Evolutionary conservation across 2,888 invertebrate species (phyloP), one percentile per base, ranked within the genome.

Genomic region (Adelognathus sp.): DNA sequence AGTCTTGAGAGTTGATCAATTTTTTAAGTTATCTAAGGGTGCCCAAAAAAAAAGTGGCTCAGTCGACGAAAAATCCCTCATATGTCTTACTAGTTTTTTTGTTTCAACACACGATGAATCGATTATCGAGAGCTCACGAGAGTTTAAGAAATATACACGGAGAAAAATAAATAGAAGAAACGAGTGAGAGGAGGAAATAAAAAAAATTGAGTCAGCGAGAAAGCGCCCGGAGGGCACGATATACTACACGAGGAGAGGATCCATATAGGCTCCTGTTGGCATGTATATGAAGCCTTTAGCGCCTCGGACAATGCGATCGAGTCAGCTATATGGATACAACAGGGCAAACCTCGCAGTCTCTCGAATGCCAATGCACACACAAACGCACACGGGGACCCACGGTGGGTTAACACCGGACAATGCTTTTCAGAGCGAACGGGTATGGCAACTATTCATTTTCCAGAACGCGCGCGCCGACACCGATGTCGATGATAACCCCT

Each of bases 221-320:
- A 69, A 76, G 79, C 73, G n/a, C n/a, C n/a, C 76, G 74, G 79
- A 73, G 79, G 76, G 72, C 79, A 76, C 18, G 60, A 77, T 72
- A 58, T 52, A 67, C n/a, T n/a, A 74, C 63, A 77, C 72, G 56
- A 63, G 56, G 56, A 63, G 56, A 56, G 69, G 44, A 71, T 64
- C 54, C 72, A 31, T 75, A 67, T 41, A 41, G 67, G 24, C 27
- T 52, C 58, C 66, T 80, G 71, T 78, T 85, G 85, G 85, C 85
- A 85, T 86, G 84, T 87, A 86, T 88, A 87, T 87, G 86, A 88
- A 86, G 88, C 87, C 88, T 88, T 88, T 87, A 87, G 83, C 88
- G 86, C 89, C 88, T 87, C 79, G 86, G 85, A 88, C 88, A 89
- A 89, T 87, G 87, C 85, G 77, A 78, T 77, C 75, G 56, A 33